Evolutionary conservation across 2,113 vertebrate genomes (phyloP).

Genomic region (Oophaga pumilio): DNA sequence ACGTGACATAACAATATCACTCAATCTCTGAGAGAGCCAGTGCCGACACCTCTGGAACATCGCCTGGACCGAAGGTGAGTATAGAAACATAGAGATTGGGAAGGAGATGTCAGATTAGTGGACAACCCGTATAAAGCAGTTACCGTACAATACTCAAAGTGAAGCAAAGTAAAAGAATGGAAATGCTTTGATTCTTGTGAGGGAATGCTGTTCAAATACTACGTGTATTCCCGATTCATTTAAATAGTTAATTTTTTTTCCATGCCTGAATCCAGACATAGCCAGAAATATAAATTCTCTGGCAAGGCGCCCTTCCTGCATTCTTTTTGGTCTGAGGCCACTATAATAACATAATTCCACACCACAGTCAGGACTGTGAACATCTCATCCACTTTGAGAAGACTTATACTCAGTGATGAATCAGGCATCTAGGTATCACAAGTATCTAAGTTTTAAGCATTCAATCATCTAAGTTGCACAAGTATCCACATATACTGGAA

Average conservation of each 20-base stretch:
- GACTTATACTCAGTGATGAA: not conserved
- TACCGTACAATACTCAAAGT: not conserved
- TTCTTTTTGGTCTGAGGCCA: constrained; percentile 14
- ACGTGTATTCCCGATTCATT: not conserved
- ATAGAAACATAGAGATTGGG: too few relatives aligned
- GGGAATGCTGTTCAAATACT: not conserved
- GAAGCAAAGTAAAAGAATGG: not conserved
- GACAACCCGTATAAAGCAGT: not conserved
- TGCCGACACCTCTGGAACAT: too few relatives aligned
- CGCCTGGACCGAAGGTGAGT: too few relatives aligned
- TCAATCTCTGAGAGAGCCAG: too few relatives aligned
- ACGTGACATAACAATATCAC: too few relatives aligned
- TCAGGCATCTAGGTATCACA: not conserved
- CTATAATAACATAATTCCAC: constrained; percentile 5
- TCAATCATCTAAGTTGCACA: not conserved
- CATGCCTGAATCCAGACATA: constrained; percentile 1
- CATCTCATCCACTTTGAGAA: not conserved
- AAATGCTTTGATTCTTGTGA: not conserved
- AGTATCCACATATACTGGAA: not conserved
- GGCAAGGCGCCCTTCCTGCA: not conserved
- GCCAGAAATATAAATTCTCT: not conserved
- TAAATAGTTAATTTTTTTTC: constrained; percentile 13
- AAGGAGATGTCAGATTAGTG: too few relatives aligned
- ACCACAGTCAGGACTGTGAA: not conserved
- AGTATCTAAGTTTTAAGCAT: not conserved